Evolutionary conservation across 1,140 invertebrate genomes (phyloP).

Genomic region (Philotrypesis tridentata): DNA sequence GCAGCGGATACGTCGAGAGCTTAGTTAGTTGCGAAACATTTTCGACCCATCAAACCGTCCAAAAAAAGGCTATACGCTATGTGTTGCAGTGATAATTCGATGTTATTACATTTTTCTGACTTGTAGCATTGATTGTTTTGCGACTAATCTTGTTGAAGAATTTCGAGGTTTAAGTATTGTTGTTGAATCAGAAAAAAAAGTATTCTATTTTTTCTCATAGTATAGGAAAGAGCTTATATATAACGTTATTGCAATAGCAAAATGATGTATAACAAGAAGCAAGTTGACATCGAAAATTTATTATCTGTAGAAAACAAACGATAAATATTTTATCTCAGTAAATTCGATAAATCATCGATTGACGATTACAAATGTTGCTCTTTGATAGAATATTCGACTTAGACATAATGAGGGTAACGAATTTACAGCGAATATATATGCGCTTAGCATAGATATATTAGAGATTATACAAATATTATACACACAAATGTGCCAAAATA

Average conservation of each 20-base stretch:
- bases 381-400: neutral
- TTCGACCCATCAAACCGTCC: neutral
- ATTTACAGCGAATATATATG: neutral
- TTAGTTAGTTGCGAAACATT: neutral
- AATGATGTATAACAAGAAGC: neutral
- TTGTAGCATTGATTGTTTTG: too few species aligned
- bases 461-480: neutral
- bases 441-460: neutral
- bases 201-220: neutral
- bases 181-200: neutral
- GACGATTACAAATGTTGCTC: too few species aligned
- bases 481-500: constrained; percentile 50
- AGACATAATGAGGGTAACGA: neutral
- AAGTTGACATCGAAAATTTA: neutral
- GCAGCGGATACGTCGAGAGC: neutral
- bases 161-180: too few species aligned
- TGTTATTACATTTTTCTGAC: too few species aligned
- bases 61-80: neutral
- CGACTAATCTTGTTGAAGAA: too few species aligned
- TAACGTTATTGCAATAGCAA: neutral
- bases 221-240: neutral
- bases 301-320: too few species aligned
- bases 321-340: too few species aligned
- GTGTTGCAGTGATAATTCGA: neutral
- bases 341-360: neutral